Percentiles rank a stretch among this genome's conserved stretches.
These are phyloP conservation scores for Chloroceryle aenea DNA, from an alignment of 2,113 vertebrate species.

Conservation along the genomic window DNA sequence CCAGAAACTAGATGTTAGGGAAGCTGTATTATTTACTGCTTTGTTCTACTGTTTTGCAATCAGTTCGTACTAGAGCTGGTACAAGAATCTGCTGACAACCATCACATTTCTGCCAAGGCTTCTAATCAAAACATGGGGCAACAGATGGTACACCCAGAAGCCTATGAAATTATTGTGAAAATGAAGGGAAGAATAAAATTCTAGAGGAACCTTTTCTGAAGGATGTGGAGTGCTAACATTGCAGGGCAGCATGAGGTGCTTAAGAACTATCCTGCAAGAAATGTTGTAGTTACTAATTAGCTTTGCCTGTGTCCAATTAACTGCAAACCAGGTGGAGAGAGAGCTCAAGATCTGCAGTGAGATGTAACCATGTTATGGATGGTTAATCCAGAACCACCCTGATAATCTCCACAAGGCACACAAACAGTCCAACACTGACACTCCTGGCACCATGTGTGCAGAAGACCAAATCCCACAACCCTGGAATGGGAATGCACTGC, in stretches of 20 bases:
- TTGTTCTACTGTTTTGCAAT: not conserved
- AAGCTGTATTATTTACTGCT: not conserved
- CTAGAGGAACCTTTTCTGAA: conserved; percentile 1
- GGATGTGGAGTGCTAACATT: not conserved
- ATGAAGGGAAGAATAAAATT: not conserved
- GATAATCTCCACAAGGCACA: not conserved
- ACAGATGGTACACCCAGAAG: not conserved
- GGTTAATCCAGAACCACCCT: not conserved
- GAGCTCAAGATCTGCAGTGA: not conserved
- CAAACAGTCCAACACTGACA: not conserved
- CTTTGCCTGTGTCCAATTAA: not conserved
- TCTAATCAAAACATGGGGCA: not conserved
- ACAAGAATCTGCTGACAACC: conserved; percentile 1
- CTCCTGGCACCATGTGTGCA: not conserved
- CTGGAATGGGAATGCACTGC: not conserved
- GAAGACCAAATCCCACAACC: not conserved
- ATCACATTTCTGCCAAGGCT: not conserved
- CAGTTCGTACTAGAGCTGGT: not conserved
- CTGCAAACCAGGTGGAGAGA: not conserved
- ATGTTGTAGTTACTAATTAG: not conserved
- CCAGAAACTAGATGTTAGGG: not conserved
- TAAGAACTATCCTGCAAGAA: not conserved
- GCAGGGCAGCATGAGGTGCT: not conserved
- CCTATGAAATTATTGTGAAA: not conserved
- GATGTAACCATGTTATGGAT: not conserved